phyloP scores from a whole-genome alignment of 1,140 invertebrate genomes.

The Gonatopus flavifemur region DNA sequence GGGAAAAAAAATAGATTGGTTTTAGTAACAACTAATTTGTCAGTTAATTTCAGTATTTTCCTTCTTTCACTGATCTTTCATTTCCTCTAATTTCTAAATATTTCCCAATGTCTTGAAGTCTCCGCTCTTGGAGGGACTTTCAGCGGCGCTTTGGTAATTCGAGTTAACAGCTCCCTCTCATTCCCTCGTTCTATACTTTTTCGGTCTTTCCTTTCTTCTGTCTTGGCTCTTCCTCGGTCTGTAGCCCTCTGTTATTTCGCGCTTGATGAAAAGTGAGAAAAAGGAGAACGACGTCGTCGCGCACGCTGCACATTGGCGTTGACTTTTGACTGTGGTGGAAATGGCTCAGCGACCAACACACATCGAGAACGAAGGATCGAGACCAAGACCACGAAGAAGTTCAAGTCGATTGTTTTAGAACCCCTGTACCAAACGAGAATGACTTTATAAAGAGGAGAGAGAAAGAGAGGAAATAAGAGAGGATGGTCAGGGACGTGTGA shows the following conservation, averaged over 20 bases:
- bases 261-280: slow-evolving; percentile 50
- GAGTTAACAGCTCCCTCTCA: slow-evolving; percentile 41
- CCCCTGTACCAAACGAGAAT: slow-evolving; percentile 43
- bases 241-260: slow-evolving; percentile 49
- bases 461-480: slow-evolving; percentile 1
- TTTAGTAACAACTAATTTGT: no score
- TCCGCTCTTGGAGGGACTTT: no score
- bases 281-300: slow-evolving; percentile 24
- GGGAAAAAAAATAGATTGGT: no score
- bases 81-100: no score
- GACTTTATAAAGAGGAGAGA: slow-evolving; percentile 24
- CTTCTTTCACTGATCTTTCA: no score
- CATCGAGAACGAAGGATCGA: slow-evolving; percentile 26
- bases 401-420: slow-evolving; percentile 53
- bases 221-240: slow-evolving; percentile 4
- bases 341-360: slow-evolving; percentile 6
- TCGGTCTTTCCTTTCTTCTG: slow-evolving; percentile 10
- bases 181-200: slow-evolving; percentile 25
- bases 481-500: slow-evolving; percentile 26
- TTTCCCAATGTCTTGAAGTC: no score
- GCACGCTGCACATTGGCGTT: slow-evolving; percentile 12
- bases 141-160: slow-evolving; percentile 47
- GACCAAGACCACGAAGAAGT: slow-evolving; percentile 33
- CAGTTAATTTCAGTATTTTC: no score
- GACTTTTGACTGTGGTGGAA: slow-evolving; percentile 13